These are phyloP conservation scores for Augiades crinisus DNA, from an alignment of 2,888 invertebrate species.

Conservation along the genomic window DNA sequence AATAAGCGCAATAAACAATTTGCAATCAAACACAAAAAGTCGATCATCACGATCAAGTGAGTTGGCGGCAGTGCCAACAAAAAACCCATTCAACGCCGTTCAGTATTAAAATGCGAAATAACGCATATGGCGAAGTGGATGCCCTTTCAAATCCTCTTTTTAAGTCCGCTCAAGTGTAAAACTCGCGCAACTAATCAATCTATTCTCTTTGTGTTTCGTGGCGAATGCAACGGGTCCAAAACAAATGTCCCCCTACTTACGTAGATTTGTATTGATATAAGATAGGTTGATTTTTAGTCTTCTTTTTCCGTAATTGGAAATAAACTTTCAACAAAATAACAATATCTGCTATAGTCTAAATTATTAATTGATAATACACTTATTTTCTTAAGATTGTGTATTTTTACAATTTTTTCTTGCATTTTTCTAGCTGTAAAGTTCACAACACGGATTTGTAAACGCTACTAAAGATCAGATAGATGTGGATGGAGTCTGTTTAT, in stretches of 20 bases:
- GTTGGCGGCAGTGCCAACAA: neutral
- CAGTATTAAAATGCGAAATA: slow-evolving; percentile 13
- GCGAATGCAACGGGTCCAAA: neutral
- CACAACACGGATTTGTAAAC: too few species aligned
- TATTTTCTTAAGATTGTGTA: too few species aligned
- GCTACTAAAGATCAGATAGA: too few species aligned
- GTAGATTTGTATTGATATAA: neutral
- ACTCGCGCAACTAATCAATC: slow-evolving; percentile 6
- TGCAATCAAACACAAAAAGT: neutral
- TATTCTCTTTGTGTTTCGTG: neutral
- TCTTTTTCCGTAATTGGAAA: too few species aligned
- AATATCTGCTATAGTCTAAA: too few species aligned
- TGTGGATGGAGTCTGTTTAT: too few species aligned
- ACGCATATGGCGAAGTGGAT: slow-evolving; percentile 18
- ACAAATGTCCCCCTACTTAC: neutral
- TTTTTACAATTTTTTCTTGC: too few species aligned
- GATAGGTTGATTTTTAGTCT: neutral
- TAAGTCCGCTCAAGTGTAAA: slow-evolving; percentile 4
- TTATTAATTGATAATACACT: too few species aligned
- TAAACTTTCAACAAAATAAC: too few species aligned
- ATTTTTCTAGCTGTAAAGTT: too few species aligned
- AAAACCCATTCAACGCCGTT: neutral
- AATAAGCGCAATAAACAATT: slow-evolving; percentile 1
- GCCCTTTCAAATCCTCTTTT: slow-evolving; percentile 4
- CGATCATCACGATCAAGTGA: slow-evolving; percentile 1